A percentile compares a stretch with the other conserved stretches of the same genome.
Evolutionary conservation across 64 coral and sea anemone genomes (phyloP).

Genomic region (Dendronephthya gigantea): DNA sequence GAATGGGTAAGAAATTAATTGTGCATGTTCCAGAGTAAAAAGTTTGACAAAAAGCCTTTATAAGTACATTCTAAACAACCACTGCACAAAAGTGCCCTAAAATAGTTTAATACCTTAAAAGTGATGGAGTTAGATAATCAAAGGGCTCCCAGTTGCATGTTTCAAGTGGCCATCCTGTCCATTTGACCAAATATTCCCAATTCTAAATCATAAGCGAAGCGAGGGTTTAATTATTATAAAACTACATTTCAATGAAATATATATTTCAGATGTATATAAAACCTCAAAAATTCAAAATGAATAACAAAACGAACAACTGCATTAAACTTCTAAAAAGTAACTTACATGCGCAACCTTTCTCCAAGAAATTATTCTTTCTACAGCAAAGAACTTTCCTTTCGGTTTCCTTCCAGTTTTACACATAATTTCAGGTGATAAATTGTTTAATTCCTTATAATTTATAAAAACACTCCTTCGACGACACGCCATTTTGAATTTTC

Average conservation of each 20-base stretch:
- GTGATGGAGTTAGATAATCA: constrained; percentile 9
- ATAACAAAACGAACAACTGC: constrained; percentile 14
- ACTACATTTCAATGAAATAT: too few species aligned
- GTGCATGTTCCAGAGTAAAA: too few species aligned
- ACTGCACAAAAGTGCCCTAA: too few species aligned
- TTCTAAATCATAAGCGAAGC: neutral
- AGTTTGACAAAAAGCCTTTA: too few species aligned
- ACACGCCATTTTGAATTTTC: constrained; percentile 24
- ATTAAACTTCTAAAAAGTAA: neutral
- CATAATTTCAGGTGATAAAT: neutral
- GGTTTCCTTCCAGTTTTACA: constrained; percentile 32
- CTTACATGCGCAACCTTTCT: constrained; percentile 13
- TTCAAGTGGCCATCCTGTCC: constrained; percentile 25
- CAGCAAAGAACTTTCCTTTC: constrained; percentile 23
- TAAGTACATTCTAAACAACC: too few species aligned
- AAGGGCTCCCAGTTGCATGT: constrained; percentile 15
- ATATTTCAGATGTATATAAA: too few species aligned
- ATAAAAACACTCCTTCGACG: neutral
- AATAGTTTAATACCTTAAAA: constrained; percentile 29
- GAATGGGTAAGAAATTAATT: too few species aligned
- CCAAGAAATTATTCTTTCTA: constrained; percentile 17
- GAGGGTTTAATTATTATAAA: constrained; percentile 7
- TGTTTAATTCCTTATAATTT: neutral
- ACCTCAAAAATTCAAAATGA: constrained; percentile 11
- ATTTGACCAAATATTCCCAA: constrained; percentile 30